These are phyloP conservation scores for Tiliacea aurago DNA, from an alignment of 2,888 invertebrate genomes.

Conservation along the genomic window DNA sequence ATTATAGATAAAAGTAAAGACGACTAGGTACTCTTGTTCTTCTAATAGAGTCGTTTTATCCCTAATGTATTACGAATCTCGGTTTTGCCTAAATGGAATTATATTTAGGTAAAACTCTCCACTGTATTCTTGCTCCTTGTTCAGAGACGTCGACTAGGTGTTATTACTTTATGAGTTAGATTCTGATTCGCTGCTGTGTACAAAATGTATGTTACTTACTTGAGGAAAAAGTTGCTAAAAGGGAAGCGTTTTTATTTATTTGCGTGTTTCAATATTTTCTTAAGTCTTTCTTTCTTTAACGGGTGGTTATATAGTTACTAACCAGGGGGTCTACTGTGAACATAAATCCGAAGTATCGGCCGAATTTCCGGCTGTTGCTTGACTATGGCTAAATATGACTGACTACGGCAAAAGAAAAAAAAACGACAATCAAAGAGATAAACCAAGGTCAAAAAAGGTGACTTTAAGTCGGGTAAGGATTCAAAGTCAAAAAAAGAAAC, in stretches of 20 bases:
- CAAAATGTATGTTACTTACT: not conserved
- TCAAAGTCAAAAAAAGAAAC: too few species aligned
- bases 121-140: not conserved
- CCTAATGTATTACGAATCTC: not conserved
- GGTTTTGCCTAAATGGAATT: not conserved
- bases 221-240: not conserved
- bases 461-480: too few species aligned
- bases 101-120: not conserved
- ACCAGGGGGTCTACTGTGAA: too few species aligned
- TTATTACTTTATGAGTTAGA: slow-evolving; percentile 25
- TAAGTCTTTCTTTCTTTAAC: not conserved
- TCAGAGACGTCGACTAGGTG: not conserved
- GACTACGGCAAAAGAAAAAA: too few species aligned
- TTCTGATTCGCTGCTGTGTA: slow-evolving; percentile 1
- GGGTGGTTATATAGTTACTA: too few species aligned
- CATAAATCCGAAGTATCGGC: too few species aligned
- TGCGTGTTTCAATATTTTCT: slow-evolving; percentile 1
- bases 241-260: slow-evolving; percentile 21
- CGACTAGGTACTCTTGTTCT: not conserved
- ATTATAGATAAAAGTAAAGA: not conserved
- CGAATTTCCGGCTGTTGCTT: too few species aligned
- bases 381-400: too few species aligned
- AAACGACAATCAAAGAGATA: too few species aligned
- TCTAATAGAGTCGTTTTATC: not conserved
- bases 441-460: too few species aligned